Percentiles rank a stretch among this genome's conserved stretches.
These are phyloP conservation scores for Enteromius mattozi DNA, from an alignment of 2,797 vertebrate genomes.

Conservation along the genomic window DNA sequence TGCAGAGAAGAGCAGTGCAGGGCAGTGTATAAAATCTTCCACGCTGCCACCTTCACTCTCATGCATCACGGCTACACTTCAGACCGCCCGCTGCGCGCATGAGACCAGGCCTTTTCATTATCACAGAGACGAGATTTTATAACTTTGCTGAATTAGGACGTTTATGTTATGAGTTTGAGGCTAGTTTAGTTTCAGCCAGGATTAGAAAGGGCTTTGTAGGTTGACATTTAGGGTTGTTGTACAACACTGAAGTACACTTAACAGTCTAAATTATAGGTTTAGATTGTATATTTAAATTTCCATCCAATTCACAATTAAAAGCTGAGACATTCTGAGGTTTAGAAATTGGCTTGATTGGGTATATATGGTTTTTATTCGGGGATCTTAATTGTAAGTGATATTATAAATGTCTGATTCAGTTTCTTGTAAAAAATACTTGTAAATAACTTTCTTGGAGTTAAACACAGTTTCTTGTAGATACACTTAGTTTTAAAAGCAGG, in stretches of 20 bases:
- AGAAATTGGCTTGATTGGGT: background rate
- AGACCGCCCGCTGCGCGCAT: constrained; percentile 19
- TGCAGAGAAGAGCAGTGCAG: constrained; percentile 57
- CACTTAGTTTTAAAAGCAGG: background rate
- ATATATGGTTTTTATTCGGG: background rate
- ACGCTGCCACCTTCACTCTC: constrained; percentile 62
- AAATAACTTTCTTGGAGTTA: background rate
- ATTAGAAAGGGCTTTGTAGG: background rate
- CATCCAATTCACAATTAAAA: background rate
- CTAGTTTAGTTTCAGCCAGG: background rate
- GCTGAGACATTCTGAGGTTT: background rate
- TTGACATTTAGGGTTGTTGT: background rate
- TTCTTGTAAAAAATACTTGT: background rate
- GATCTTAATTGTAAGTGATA: background rate
- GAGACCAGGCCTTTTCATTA: constrained; percentile 13
- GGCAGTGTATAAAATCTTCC: constrained; percentile 63
- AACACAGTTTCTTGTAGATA: background rate
- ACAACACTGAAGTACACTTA: background rate
- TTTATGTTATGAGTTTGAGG: background rate
- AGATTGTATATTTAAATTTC: constrained; percentile 7
- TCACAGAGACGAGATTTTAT: background rate
- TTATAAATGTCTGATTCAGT: background rate
- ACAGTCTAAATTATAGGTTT: background rate
- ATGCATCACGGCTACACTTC: constrained; percentile 59
- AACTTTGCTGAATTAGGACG: background rate